phyloP scores from a whole-genome alignment of 2,113 vertebrate species.

The Hiodon tergisus region DNA sequence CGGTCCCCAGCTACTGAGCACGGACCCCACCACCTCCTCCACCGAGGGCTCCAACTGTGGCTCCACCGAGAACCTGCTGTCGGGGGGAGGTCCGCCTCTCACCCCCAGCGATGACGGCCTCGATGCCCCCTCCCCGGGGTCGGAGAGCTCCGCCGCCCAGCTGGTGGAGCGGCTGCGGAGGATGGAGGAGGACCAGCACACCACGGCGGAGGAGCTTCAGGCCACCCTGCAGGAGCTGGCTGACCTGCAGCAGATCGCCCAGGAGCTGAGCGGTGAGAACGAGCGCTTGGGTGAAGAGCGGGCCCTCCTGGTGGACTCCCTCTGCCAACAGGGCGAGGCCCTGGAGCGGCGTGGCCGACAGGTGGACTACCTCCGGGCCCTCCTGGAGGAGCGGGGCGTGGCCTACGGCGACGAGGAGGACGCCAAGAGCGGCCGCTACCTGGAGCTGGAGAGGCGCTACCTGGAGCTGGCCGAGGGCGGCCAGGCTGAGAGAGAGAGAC shows the following conservation, averaged over 20 bases:
- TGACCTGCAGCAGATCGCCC: constrained; percentile 88
- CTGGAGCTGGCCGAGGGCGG: constrained; percentile 81
- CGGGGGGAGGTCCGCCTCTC: constrained; percentile 83
- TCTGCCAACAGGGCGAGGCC: constrained; percentile 90
- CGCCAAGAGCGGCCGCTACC: constrained; percentile 84
- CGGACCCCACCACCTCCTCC: constrained; percentile 81
- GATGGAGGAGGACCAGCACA: constrained; percentile 52
- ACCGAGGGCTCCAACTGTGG: constrained; percentile 87
- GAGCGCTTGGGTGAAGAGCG: constrained; percentile 89
- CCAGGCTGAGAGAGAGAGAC: constrained; percentile 87
- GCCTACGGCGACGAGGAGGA: constrained; percentile 80
- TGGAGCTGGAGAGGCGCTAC: constrained; percentile 92
- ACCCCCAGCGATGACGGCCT: constrained; percentile 90
- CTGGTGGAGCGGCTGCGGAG: constrained; percentile 78
- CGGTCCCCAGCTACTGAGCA: constrained; percentile 73
- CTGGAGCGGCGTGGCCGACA: constrained; percentile 83
- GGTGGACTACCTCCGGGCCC: constrained; percentile 80
- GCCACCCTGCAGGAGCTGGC: constrained; percentile 88
- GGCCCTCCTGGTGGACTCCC: constrained; percentile 87
- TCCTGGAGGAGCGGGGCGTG: constrained; percentile 83
- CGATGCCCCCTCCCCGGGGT: constrained; percentile 65
- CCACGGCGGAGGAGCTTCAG: constrained; percentile 85
- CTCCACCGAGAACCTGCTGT: constrained; percentile 85
- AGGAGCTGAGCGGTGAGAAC: constrained; percentile 89
- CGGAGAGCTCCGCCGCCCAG: constrained; percentile 80